These are phyloP conservation scores for Paraescarpia echinospica DNA, from an alignment of 1,140 invertebrate genomes.

Conservation along the genomic window DNA sequence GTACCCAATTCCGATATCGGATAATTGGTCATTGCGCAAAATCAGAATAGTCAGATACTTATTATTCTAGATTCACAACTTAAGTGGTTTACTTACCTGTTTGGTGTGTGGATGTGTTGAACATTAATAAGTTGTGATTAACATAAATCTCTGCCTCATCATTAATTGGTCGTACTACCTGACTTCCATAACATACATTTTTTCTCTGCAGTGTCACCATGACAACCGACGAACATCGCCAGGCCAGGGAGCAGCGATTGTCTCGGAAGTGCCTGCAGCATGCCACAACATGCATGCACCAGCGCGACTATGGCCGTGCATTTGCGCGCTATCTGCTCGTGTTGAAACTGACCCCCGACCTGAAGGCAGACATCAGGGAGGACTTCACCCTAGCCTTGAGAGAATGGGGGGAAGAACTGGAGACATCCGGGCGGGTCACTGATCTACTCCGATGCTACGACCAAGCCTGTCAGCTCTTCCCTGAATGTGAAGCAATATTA, in stretches of 20 bases:
- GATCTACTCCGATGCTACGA: conserved; percentile 58
- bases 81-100: no score
- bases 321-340: conserved; percentile 47
- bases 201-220: not conserved
- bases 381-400: conserved; percentile 42
- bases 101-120: no score
- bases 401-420: conserved; percentile 43
- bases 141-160: not conserved
- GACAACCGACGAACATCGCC: not conserved
- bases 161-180: no score
- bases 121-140: no score
- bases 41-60: no score
- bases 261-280: not conserved
- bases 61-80: no score
- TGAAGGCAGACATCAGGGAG: conserved; percentile 34
- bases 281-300: not conserved
- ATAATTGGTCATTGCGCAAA: no score
- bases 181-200: not conserved
- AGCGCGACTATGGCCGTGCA: conserved; percentile 39
- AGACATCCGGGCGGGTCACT: conserved; percentile 34
- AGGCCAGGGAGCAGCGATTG: not conserved
- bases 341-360: conserved; percentile 37
- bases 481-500: conserved; percentile 52
- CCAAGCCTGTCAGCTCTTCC: conserved; percentile 55
- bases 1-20: no score